Evolutionary conservation across 1,140 invertebrate species (phyloP), one percentile per base, ranked within the genome.

Genomic region (Bombus waltoni): DNA sequence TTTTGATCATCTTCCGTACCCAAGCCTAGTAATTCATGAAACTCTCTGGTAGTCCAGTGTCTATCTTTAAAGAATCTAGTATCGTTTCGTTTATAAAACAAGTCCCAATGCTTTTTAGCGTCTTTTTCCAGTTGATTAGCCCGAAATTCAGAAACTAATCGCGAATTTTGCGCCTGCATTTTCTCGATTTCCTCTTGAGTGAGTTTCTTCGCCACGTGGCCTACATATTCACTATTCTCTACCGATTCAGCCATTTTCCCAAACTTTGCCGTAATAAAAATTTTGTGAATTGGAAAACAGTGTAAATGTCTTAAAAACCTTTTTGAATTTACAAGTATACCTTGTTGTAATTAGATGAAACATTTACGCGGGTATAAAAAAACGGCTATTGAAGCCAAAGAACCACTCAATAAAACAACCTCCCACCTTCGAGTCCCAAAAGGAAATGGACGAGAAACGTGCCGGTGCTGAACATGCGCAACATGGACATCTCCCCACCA

Each of bases 11-110:
- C 94, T 62, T 94, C 93, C 79, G 95, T 93, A 59, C 81, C 88
- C 78, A 91, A 74, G 73, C 92, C 92, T 32, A 96, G 80, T 28
- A 99, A 95, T 94, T 99, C 98, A 88, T 97, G 93, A 95, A 99
- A 99, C 95, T 99, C 99, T 91, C 98, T 96, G 79, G 97, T 98
- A 8, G 98, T 99, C 99, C 99, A 99, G 94, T 99, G 98, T 35
- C 99, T 96, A 95, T 99, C 99, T 95, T 99, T 99, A 93, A 99
- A 99, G 93, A 99, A 99, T 89, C 97, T 96, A 0, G 96, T 97
- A 90, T 98, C 97, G 93, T 99, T 99, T 86, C 98, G 95, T 95
- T 99, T 99, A 93, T 99, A 99, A 95, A 99, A 99, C 73, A 99
- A 95, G 95, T 99, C 99, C 99, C 99, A 99, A 94, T 99, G 97